Evolutionary conservation across 2,888 invertebrate genomes (phyloP).

Genomic region (Coelopa pilipes): DNA sequence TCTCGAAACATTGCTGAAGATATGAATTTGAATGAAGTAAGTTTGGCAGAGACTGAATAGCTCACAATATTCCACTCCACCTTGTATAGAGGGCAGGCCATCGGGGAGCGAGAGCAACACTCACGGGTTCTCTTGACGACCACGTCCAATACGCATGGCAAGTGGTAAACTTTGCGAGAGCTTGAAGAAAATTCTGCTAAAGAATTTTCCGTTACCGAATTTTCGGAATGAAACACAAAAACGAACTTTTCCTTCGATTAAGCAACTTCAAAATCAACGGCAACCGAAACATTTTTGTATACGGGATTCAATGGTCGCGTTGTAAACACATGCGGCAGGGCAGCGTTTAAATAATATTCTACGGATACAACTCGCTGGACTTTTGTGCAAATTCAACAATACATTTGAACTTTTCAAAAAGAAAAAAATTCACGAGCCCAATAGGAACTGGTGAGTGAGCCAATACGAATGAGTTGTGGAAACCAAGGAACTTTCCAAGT

Average conservation of each 20-base stretch:
- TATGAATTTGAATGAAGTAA: too few relatives aligned
- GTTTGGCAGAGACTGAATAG: too few relatives aligned
- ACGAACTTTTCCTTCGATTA: constrained; percentile 39
- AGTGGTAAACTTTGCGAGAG: constrained; percentile 30
- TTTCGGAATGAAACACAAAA: constrained; percentile 9
- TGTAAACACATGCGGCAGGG: constrained; percentile 13
- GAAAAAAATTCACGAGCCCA: too few relatives aligned
- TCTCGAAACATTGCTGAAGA: not conserved
- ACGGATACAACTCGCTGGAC: constrained; percentile 17
- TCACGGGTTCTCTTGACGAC: not conserved
- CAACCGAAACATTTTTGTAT: constrained; percentile 49
- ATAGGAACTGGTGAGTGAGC: too few relatives aligned
- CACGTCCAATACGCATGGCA: constrained; percentile 24
- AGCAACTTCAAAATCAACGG: constrained; percentile 47
- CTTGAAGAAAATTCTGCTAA: constrained; percentile 32
- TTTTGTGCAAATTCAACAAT: constrained; percentile 28
- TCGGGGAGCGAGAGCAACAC: too few relatives aligned
- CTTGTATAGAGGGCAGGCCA: too few relatives aligned
- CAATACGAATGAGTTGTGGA: too few relatives aligned
- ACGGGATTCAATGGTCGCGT: constrained; percentile 46
- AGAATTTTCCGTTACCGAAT: not conserved
- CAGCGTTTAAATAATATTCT: not conserved
- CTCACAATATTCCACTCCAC: too few relatives aligned
- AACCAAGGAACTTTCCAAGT: too few relatives aligned
- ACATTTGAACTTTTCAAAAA: too few relatives aligned